Conservation (phyloP, 2,888 invertebrate species). For the Amphipoea lucens region DNA sequence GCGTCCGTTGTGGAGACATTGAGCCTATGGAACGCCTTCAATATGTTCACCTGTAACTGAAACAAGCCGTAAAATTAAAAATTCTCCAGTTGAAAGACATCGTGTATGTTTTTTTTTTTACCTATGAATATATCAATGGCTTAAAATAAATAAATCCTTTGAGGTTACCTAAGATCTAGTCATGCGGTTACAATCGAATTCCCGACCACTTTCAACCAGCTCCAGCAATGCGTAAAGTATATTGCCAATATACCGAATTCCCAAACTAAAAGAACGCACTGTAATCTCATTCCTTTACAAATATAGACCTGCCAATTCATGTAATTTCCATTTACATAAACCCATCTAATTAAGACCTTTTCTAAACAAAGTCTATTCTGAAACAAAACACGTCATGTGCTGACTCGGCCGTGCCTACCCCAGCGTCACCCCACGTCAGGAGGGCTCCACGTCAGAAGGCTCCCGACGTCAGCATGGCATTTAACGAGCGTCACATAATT, state of each 20-base stretch:
- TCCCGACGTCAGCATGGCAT: constrained; percentile 62
- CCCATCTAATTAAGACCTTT: constrained; percentile 53
- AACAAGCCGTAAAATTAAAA: background rate
- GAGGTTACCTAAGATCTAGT: constrained; percentile 4
- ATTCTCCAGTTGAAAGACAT: background rate
- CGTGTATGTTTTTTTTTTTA: background rate
- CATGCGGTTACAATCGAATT: constrained; percentile 20
- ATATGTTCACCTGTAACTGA: background rate
- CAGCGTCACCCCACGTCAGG: constrained; percentile 51
- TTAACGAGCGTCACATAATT: constrained; percentile 72
- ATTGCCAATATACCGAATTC: background rate
- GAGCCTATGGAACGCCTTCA: background rate
- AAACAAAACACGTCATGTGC: constrained; percentile 57
- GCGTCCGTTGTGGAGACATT: background rate
- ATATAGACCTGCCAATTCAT: constrained; percentile 3
- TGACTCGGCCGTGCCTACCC: constrained; percentile 44
- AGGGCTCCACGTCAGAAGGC: constrained; percentile 28
- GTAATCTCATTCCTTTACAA: constrained; percentile 17
- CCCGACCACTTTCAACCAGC: background rate
- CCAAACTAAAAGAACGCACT: background rate
- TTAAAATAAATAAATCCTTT: background rate
- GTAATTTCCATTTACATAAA: constrained; percentile 32
- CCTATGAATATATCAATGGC: background rate
- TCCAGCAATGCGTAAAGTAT: background rate
- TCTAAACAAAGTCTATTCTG: constrained; percentile 51